Base-by-base conservation (phyloP, 2,797 vertebrate species). In the Lophius americanus region DNA sequence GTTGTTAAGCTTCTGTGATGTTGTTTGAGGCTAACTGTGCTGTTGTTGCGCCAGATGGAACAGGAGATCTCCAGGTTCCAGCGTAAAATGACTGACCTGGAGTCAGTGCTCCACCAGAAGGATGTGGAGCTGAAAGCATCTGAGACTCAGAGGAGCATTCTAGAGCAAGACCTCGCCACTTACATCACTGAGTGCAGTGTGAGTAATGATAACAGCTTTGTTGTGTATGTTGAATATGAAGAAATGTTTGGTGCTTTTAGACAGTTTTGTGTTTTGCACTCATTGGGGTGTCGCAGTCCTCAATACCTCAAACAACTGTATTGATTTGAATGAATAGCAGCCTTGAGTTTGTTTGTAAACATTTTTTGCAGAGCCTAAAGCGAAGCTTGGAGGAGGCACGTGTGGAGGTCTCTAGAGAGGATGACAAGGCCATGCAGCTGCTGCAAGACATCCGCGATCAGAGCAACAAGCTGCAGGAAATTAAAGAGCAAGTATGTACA, bases 161-260 rank as follows among this genome's bases (percentile, higher is more conserved):
- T 99, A 88, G 98, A 99, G 84, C 97, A 99, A 91, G 98, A 99
- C 93, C 95, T 99, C 79, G 98, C 98, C 83, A 99, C 97, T 83
- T 99, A 99, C 94, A 99, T 99, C 90, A 99, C 98, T 78, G 97
- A 99, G 91, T 99, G 98, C 95, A 99, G 96, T 76, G 98, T 99
- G 94, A 95, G 98, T 92, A 71, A 65, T 70, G 49, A 54, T 59
- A 70, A 51, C 60, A 55, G 32, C 49, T 49, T 2, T 10, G 9
- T 44, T 60, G 10, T 69, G 44, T 72, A 43, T 48, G 42, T 3
- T 11, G 8, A 38, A 23, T 60, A 46, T 35, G 8, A 37, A 65
- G 13, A 39, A 9, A 42, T 42, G 7, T 46, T 69, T 61, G n/a
- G 55, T 11, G 4, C 14, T 50, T 1, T 38, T 7, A 13, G 2